Base-by-base conservation (phyloP, 2,797 vertebrate species). In the Takifugu rubripes region DNA sequence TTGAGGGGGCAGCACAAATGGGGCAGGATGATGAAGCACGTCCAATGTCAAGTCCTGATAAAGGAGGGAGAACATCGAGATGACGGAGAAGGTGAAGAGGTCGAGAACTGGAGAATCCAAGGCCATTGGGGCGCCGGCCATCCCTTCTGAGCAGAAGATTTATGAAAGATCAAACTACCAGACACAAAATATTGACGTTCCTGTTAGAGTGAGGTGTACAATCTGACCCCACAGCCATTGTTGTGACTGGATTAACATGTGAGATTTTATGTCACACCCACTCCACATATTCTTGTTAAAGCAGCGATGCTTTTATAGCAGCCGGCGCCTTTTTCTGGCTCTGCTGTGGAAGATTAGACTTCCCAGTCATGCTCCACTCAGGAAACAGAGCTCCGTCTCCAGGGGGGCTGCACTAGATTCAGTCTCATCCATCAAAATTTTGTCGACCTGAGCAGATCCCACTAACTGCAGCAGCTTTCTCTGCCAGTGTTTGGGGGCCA, bases 11-110 rank as follows among this genome's bases (percentile, higher is more conserved):
- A 64, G 52, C 42, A 5, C 44, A 21, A 46, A 51, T 53, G 50
- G 56, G 45, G 56, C 5, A 27, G 27, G 61, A 43, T 11, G 75
- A 78, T 79, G 70, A 77, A 74, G 79, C 50, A 51, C 66, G 60
- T 66, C 52, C 56, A 56, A 49, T 58, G 74, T 50, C 75, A 77
- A 68, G 70, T 81, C 57, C 79, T 65, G 72, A n/a, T 57, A 51
- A 55, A 63, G 29, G 49, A 64, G 0, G 66, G 64, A 42, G 59
- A 45, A 47, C 48, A 46, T 31, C 7, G 3, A 24, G 54, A 9
- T 25, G 29, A 45, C 33, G 0, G 4, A 5, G 47, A 42, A 61
- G 29, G 24, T 15, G 43, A 45, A 40, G 27, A 62, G 66, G 65
- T 61, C 52, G 62, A 21, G 14, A 40, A 16, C 14, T 16, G 33